Evolutionary conservation across 2,113 vertebrate species (phyloP), one percentile per base, ranked within the genome.

Genomic region (Albula glossodonta): DNA sequence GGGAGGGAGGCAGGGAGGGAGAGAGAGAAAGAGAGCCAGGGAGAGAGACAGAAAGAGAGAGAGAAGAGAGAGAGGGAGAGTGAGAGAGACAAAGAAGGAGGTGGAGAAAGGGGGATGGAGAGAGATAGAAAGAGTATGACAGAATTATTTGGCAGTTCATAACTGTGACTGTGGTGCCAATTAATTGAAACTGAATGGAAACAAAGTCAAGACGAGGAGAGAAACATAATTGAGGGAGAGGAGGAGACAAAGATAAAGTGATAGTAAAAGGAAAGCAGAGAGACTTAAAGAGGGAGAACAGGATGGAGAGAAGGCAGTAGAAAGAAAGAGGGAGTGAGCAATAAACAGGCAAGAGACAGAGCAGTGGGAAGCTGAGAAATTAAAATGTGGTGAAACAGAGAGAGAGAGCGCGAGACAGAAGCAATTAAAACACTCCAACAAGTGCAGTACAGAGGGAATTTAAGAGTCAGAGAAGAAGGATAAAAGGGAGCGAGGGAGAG

Each of bases 361-460:
- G 12, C 6, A 66, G 49, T 48, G 53, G 53, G 12, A 56, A 56
- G 7, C 6, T 6, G 53, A 12, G 12, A 56, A 56, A 12, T 6
- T 12, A 56, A 56, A 56, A 56, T 9, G 53, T 56, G 22, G 63
- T n/a, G 63, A n/a, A n/a, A 70, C 22, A 5, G 4, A 5, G 17
- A 70, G 9, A 70, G 19, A 70, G 17, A 17, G 63, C 4, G 63
- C 6, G 53, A 56, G 53, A 56, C 53, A 56, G 6, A 12, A 56
- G 53, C 6, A 56, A 56, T 12, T 9, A 56, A 56, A 56, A 41
- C 31, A 41, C 31, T 41, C 31, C 31, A 56, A 56, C 7, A 56
- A 7, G 53, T 9, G 12, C 6, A 56, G 53, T 56, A 87, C 25
- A 74, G 86, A 12, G 51, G 83, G 49, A 84, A 78, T 31, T 57